A percentile compares a stretch with the other conserved stretches of the same genome.
phyloP scores from a whole-genome alignment of 2,888 invertebrate genomes.

The Smittia aterrima region DNA sequence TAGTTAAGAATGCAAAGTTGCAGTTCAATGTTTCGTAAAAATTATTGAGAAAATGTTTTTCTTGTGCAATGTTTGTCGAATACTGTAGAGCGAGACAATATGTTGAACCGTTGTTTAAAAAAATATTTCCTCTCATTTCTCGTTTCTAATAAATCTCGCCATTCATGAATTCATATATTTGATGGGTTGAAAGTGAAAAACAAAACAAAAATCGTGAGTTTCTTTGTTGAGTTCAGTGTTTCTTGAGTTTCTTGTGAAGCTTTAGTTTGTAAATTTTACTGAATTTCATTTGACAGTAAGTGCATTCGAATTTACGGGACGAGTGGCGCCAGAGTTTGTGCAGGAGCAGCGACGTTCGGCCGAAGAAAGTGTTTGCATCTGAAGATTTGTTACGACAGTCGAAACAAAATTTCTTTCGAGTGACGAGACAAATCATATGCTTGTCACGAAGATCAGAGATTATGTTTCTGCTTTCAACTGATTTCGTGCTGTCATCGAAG shows the following conservation, averaged over 20 bases:
- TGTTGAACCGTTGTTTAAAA: slow-evolving; percentile 6
- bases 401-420: slow-evolving; percentile 51
- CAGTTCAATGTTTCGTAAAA: slow-evolving; percentile 1
- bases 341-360: slow-evolving; percentile 54
- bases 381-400: slow-evolving; percentile 48
- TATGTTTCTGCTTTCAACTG: slow-evolving; percentile 44
- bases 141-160: slow-evolving; percentile 4
- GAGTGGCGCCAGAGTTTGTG: slow-evolving; percentile 58
- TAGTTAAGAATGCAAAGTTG: neutral
- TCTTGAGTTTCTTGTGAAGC: slow-evolving; percentile 50
- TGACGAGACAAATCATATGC: slow-evolving; percentile 51
- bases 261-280: slow-evolving; percentile 49
- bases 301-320: slow-evolving; percentile 44
- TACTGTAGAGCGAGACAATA: neutral
- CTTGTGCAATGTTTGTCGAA: neutral
- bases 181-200: neutral
- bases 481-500: slow-evolving; percentile 1
- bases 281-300: slow-evolving; percentile 48
- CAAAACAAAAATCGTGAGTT: neutral
- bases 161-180: neutral
- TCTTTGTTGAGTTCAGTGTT: slow-evolving; percentile 12
- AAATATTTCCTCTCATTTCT: slow-evolving; percentile 16
- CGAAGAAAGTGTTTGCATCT: slow-evolving; percentile 55
- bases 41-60: slow-evolving; percentile 6
- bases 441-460: slow-evolving; percentile 50